These are phyloP conservation scores for Drosophila niveifrons DNA, from an alignment of 2,888 invertebrate species.

Conservation along the genomic window DNA sequence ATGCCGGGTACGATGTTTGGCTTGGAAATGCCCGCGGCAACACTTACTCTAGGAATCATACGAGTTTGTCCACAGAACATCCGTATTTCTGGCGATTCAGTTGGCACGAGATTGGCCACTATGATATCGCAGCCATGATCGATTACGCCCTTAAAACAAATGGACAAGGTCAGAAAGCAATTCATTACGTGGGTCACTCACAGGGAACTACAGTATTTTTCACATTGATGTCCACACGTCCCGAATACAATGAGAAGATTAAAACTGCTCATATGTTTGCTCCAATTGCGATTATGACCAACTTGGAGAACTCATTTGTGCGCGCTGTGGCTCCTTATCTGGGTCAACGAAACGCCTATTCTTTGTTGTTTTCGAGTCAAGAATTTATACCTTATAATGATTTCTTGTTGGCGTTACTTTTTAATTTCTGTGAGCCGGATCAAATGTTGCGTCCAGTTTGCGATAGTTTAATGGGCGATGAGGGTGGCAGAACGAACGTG, in stretches of 20 bases:
- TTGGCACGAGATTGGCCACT: slow-evolving; percentile 94
- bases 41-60: slow-evolving; percentile 68
- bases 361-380: slow-evolving; percentile 75
- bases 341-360: slow-evolving; percentile 62
- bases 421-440: slow-evolving; percentile 84
- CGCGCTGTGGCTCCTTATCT: slow-evolving; percentile 83
- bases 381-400: slow-evolving; percentile 88
- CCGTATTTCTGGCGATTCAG: slow-evolving; percentile 86
- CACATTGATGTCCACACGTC: slow-evolving; percentile 69
- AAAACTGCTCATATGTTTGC: slow-evolving; percentile 81
- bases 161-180: slow-evolving; percentile 59
- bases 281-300: slow-evolving; percentile 85
- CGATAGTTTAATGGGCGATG: slow-evolving; percentile 86
- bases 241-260: slow-evolving; percentile 80
- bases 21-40: slow-evolving; percentile 82
- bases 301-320: slow-evolving; percentile 85
- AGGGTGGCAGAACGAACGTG: slow-evolving; percentile 70
- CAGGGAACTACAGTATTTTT: slow-evolving; percentile 81
- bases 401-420: slow-evolving; percentile 86
- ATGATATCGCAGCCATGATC: slow-evolving; percentile 83
- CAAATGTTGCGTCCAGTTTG: slow-evolving; percentile 85
- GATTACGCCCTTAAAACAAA: slow-evolving; percentile 73
- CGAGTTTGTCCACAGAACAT: slow-evolving; percentile 45
- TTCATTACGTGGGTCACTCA: slow-evolving; percentile 83
- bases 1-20: slow-evolving; percentile 84